Base-by-base conservation (phyloP, 2,888 invertebrate species). In the Buathra laborator region DNA sequence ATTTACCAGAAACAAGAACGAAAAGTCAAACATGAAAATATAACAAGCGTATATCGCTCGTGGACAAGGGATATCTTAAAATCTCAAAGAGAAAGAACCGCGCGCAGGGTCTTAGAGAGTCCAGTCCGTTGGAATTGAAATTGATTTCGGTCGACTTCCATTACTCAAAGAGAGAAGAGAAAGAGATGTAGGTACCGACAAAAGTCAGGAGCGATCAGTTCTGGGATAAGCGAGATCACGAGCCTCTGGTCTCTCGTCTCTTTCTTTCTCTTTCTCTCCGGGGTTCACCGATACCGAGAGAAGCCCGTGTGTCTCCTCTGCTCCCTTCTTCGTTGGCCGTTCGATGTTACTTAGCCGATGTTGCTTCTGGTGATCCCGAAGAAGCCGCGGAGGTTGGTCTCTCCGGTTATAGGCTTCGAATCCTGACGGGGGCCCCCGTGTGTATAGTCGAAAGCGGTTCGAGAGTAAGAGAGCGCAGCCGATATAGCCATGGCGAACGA, bases 131-230 rank as follows among this genome's bases (percentile, higher is more conserved):
- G 90, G 90, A 90, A 90, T 91, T 89, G 90, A 90, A 91, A 91
- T 91, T 91, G 91, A 91, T 91, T 91, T 91, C 91, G 91, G 90
- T 89, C 89, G 90, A 90, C 89, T 91, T 91, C 90, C 91, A 91
- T 91, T 91, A 91, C 91, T 91, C 91, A 91, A 91, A 88, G 87
- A 86, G 84, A 86, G 90, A 87, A 16, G 89, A 86, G 85, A 90
- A 89, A 90, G 89, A 89, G 89, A 89, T 87, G 90, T 76, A 37
- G 75, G 75, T 88, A 91, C 91, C 91, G 90, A 91, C 91, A 91
- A 90, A 91, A 90, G 91, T 91, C 89, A 88, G 87, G 89, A 89
- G 86, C 89, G 91, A 91, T 91, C 89, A 87, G 80, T 89, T 81
- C 89, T 86, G 85, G 90, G 91, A 91, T 91, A 91, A 91, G 91